Percentiles rank a stretch among this genome's conserved stretches.
phyloP scores from a whole-genome alignment of 2,113 vertebrate species.

The Axis porcinus region DNA sequence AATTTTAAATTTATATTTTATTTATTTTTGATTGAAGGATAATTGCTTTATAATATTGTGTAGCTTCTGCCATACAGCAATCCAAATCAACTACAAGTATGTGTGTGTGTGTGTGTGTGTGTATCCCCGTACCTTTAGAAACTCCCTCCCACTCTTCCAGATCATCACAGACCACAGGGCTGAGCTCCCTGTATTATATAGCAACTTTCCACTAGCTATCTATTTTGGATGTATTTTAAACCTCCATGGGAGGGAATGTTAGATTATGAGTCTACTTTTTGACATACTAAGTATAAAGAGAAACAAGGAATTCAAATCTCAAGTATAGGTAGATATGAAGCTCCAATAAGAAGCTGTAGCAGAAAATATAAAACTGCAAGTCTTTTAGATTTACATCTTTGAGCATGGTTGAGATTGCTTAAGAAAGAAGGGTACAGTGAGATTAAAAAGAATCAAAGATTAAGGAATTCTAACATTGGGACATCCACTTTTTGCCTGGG shows the following conservation, averaged over 20 bases:
- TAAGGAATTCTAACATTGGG: background rate
- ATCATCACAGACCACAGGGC: background rate
- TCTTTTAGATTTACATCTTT: background rate
- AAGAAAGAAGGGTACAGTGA: background rate
- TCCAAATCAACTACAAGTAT: background rate
- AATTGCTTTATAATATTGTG: background rate
- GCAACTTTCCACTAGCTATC: background rate
- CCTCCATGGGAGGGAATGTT: background rate
- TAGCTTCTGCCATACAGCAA: background rate
- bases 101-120: background rate
- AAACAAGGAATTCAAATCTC: background rate
- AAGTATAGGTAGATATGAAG: background rate
- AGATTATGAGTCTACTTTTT: background rate
- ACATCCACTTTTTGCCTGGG: background rate
- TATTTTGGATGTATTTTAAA: background rate
- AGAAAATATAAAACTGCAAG: background rate
- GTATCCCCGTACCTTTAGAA: background rate
- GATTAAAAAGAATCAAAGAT: background rate
- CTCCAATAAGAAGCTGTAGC: background rate
- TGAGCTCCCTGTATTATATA: background rate
- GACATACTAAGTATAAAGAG: background rate
- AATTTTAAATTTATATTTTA: background rate
- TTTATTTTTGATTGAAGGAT: background rate
- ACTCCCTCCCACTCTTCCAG: background rate
- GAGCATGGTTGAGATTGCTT: background rate